Base-by-base conservation (phyloP, 92 coral and sea anemone species). In the Palythoa heliodiscus region DNA sequence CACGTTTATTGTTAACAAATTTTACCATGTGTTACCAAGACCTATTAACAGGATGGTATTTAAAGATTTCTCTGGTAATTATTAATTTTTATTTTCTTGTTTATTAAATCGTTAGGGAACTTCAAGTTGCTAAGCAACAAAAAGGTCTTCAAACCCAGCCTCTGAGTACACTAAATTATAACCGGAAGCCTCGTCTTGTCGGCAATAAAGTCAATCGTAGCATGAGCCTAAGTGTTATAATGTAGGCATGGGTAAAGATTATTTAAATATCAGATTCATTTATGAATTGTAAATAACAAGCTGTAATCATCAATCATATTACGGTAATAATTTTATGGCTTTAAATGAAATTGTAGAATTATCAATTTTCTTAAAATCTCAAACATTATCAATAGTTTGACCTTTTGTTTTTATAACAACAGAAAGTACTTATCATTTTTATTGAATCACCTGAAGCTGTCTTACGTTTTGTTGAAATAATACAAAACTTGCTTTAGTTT, bases 141-240 rank as follows among this genome's bases (percentile, higher is more conserved):
- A 80, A 80, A 67, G 74, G 84, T 39, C 74, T 80, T 66, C 84
- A 60, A 74, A 52, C 91, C 77, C 90, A 86, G 63, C 84, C 83
- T 40, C 84, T 85, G 35, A 92, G 89, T 70, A 86, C 87, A 11
- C 87, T 79, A 70, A 83, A 73, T 75, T 86, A 70, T 70, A 64
- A 89, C 29, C 91, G 95, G 24, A 97, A 89, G 85, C 82, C 98
- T 29, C 90, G 99, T 40, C 75, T 97, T 57, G 87, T 97, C 54
- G 99, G 99, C 52, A 92, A 87, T 25, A 95, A 91, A 88, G 98
- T 97, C 2, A 95, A 92, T 82, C 90, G 99, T 64, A 97, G 99
- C 70, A 90, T 95, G 98, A 97, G 99, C 54, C 83, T 97, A 40
- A 95, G 98, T 55, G 98, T 97, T 15, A 89, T 97, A 54, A 97